Base-by-base conservation (phyloP, 2,113 vertebrate genomes). In the Sinocyclocheilus maitianheensis region DNA sequence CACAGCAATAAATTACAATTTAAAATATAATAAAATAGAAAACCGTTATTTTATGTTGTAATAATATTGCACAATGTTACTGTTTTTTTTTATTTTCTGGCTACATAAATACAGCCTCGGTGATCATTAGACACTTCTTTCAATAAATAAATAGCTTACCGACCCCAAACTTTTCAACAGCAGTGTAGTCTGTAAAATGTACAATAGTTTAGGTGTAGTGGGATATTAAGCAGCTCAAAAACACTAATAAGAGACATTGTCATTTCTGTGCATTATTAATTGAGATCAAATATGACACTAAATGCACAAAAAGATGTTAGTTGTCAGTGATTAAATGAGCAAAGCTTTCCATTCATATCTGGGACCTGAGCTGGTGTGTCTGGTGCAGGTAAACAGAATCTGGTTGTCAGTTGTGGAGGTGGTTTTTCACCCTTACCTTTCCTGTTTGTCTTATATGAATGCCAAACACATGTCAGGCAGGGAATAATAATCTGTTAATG, bases 351-450 rank as follows among this genome's bases (percentile, higher is more conserved):
- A 22, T 22, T 78, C 13, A 46, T 43, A 76, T 34, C 18, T 58
- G 16, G 8, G 22, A 26, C 53, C 14, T 63, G 40, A 43, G 11
- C 13, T 24, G 22, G 26, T 67, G 58, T n/a, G 51, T 40, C 10
- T 48, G 46, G 46, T 12, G 46, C 46, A 46, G 40, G 43, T 46
- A 46, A 46, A 46, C 43, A 46, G 43, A 46, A 46, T 46, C 43
- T 20, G 3, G 24, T 67, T 51, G 24, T 65, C 60, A 20, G 46
- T 34, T 7, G 80, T n/a, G 2, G 26, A 34, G 46, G 24, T 53
- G 46, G 46, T 82, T 82, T 82, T 5, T 14, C 53, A 34, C 63
- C 1, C 65, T 24, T 74, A 58, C 20, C 51, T 83, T 83, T 58
- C 48, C 51, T 40, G 48, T 83, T 55, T 58, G 48, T 71, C 81